Base-by-base conservation (phyloP, 2,113 vertebrate genomes). In the Galemys pyrenaicus region DNA sequence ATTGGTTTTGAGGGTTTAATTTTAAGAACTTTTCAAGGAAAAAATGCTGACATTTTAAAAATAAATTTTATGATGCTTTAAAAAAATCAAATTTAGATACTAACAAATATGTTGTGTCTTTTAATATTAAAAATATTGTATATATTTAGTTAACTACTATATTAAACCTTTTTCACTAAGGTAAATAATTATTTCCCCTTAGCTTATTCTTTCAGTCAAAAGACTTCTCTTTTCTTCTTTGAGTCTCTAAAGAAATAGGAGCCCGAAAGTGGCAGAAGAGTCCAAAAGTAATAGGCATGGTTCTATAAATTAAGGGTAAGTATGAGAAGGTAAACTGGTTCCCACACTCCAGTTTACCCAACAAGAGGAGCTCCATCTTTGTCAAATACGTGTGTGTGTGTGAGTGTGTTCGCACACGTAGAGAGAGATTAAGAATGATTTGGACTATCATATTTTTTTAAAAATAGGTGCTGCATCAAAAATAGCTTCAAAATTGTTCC, bases 21-120 rank as follows among this genome's bases (percentile, higher is more conserved):
- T 62, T 30, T 26, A 86, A 79, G n/a, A 90, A 60, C 26, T 70
- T 91, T 87, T 56, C 28, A 79, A 67, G 41, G 62, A 71, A 9
- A 73, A 78, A 83, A 92, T 22, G 20, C 9, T 20, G 80, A 60
- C 24, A 92, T 71, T 79, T 80, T 37, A 82, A 67, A 86, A 73
- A 60, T 67, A 62, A 73, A 84, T 65, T 54, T 94, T 78, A 75
- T 20, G 19, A 82, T 80, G 49, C 54, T 62, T 83, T 87, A 78
- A 2, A 78, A 88, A 93, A 82, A 10, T 46, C 74, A 65, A 26
- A 83, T 71, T 12, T 56, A 17, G 30, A 2, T 65, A 91, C 20
- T 86, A 82, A 77, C 28, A 71, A 54, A 77, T 73, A 49, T 12
- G 11, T 20, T 80, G 54, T 58, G 58, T 70, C 37, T 93, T 78